Conservation (phyloP, 2,113 vertebrate genomes). For the Hemiscyllium ocellatum region DNA sequence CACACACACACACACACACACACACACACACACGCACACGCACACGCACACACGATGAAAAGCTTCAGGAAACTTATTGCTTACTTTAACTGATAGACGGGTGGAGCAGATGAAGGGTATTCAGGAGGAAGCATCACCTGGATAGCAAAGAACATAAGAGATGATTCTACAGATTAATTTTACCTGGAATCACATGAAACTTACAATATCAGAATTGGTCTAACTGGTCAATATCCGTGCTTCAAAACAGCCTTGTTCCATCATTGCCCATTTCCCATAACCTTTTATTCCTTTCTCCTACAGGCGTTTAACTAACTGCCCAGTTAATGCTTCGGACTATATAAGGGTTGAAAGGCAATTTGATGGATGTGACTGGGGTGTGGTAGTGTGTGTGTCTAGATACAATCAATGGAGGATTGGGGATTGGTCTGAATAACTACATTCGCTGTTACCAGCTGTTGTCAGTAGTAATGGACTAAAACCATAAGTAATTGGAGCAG, state of each 20-base stretch:
- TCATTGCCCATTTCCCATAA: no score
- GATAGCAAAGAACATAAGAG: constrained; percentile 43
- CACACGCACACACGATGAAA: no score
- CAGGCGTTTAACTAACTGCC: background rate
- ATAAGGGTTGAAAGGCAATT: no score
- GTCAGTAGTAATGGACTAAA: background rate
- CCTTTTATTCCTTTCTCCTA: background rate
- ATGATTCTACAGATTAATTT: background rate
- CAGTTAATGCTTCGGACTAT: background rate
- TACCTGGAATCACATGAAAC: background rate
- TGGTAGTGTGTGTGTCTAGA: no score
- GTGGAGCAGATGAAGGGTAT: constrained; percentile 80
- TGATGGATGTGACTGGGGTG: no score
- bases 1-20: no score
- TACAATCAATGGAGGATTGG: no score
- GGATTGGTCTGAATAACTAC: no score
- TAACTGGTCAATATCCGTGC: background rate
- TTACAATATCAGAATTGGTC: background rate
- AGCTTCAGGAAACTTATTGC: constrained; percentile 45
- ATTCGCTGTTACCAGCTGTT: background rate
- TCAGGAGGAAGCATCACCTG: constrained; percentile 83
- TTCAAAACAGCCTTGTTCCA: no score
- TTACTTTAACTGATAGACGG: constrained; percentile 94
- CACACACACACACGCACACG: no score
- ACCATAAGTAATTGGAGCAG: no score